phyloP scores from a whole-genome alignment of 2,113 vertebrate genomes.

The Holacanthus passer region DNA sequence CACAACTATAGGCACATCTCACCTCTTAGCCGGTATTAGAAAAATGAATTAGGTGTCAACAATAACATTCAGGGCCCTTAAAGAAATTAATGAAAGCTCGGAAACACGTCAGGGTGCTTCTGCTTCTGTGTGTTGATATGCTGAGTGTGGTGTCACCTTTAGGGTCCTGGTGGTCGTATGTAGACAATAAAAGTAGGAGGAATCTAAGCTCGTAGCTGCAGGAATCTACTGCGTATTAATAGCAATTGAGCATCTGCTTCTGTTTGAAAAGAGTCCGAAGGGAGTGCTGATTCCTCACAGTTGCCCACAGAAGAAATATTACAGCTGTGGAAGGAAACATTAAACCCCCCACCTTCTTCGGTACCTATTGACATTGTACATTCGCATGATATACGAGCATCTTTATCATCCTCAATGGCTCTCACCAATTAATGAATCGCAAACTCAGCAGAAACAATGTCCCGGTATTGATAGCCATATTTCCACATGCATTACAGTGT shows the following conservation, averaged over 20 bases:
- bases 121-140: slow-evolving; percentile 7
- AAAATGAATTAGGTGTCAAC: slow-evolving; percentile 33
- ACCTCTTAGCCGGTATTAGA: slow-evolving; percentile 34
- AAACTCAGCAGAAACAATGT: slow-evolving; percentile 71
- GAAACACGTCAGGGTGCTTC: slow-evolving; percentile 1
- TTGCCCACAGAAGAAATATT: slow-evolving; percentile 68
- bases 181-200: slow-evolving; percentile 39
- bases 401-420: slow-evolving; percentile 68
- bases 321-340: slow-evolving; percentile 60
- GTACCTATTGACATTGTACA: slow-evolving; percentile 59
- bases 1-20: slow-evolving; percentile 17
- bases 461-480: slow-evolving; percentile 60
- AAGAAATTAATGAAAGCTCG: slow-evolving; percentile 15
- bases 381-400: slow-evolving; percentile 61
- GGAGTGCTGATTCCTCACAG: slow-evolving; percentile 63
- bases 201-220: slow-evolving; percentile 46
- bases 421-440: slow-evolving; percentile 73
- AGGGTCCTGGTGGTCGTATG: slow-evolving; percentile 36
- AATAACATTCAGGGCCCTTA: slow-evolving; percentile 1
- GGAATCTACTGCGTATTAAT: slow-evolving; percentile 63
- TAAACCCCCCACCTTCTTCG: slow-evolving; percentile 41
- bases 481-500: slow-evolving; percentile 42
- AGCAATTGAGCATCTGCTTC: slow-evolving; percentile 76
- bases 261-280: slow-evolving; percentile 63
- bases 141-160: slow-evolving; percentile 7